These are phyloP conservation scores for Catharus fuscescens DNA, from an alignment of 2,113 vertebrate genomes.

Conservation along the genomic window DNA sequence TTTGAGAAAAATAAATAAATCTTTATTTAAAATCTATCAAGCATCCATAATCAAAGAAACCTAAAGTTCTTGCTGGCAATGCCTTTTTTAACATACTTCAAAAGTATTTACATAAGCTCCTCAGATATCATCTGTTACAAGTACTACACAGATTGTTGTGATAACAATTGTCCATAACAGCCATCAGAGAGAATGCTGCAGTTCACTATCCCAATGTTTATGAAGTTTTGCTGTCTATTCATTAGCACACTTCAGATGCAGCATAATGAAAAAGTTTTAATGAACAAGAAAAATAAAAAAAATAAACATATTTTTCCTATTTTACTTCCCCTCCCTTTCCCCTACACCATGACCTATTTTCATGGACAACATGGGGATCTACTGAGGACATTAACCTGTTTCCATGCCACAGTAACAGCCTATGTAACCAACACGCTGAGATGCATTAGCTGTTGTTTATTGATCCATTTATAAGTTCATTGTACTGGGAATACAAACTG, in stretches of 20 bases:
- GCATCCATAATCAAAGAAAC: background rate
- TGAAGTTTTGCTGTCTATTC: background rate
- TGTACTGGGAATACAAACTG: background rate
- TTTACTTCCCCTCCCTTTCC: background rate
- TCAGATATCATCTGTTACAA: background rate
- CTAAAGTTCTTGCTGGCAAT: background rate
- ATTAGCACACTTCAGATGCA: background rate
- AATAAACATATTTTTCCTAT: background rate
- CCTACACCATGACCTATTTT: background rate
- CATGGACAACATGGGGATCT: background rate
- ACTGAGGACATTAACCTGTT: constrained; percentile 21
- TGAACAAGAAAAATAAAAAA: background rate
- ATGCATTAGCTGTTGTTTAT: constrained; percentile 54
- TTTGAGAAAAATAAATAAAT: background rate
- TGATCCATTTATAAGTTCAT: background rate
- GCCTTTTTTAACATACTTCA: background rate
- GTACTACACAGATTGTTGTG: background rate
- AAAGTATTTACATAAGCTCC: background rate
- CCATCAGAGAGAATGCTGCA: background rate
- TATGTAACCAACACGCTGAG: background rate
- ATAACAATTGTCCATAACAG: background rate
- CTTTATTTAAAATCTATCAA: background rate
- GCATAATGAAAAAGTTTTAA: background rate
- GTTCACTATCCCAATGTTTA: background rate
- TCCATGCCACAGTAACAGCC: background rate